phyloP scores from a whole-genome alignment of 2,113 vertebrate species.

The Myocastor coypus region DNA sequence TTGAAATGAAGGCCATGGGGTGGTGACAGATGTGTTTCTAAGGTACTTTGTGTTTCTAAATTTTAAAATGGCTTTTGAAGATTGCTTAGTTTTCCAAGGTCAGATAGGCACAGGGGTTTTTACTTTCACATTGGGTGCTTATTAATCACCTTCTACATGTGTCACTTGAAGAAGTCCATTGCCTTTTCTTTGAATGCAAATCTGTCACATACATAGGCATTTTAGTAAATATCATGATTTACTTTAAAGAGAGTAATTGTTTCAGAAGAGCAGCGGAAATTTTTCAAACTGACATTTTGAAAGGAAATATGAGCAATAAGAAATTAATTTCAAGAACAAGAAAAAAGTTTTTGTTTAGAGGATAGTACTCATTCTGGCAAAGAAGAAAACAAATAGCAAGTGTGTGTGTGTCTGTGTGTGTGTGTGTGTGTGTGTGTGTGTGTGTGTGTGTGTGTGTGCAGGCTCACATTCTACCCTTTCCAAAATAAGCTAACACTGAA shows the following conservation, averaged over 20 bases:
- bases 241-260: slow-evolving; percentile 49
- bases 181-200: neutral
- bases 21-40: neutral
- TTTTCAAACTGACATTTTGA: slow-evolving; percentile 39
- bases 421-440: neutral
- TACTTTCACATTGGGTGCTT: neutral
- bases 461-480: neutral
- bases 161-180: slow-evolving; percentile 19
- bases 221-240: slow-evolving; percentile 57
- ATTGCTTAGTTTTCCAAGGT: neutral
- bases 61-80: neutral
- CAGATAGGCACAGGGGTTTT: neutral
- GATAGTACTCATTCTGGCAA: slow-evolving; percentile 16
- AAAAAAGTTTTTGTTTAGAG: neutral
- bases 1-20: neutral
- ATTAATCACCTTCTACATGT: neutral
- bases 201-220: slow-evolving; percentile 34
- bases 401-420: neutral
- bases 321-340: slow-evolving; percentile 29
- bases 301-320: neutral
- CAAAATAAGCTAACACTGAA: neutral
- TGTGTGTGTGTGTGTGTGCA: neutral
- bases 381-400: neutral
- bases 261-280: slow-evolving; percentile 23
- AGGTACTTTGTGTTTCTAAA: neutral